Evolutionary conservation across 2,888 invertebrate species (phyloP), one percentile per base, ranked within the genome.

Genomic region (Eupithecia exiguata): DNA sequence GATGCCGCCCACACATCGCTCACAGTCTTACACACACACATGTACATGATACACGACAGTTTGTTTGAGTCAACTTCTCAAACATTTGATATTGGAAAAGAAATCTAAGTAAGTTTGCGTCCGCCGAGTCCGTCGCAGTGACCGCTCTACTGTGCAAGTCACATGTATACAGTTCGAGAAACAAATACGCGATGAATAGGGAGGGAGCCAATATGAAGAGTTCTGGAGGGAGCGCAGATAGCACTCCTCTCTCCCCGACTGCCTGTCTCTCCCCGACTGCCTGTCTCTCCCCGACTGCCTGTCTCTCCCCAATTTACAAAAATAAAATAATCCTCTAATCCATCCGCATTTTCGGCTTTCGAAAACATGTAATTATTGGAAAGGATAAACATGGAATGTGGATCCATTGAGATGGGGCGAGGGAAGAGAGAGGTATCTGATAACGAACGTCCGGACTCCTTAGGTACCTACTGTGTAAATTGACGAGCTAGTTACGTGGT

Each of bases 381-480:
- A 72, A 76, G 61, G 46, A 49, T 70, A 70, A 66, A 78, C 75
- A 77, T 78, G 75, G 72, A 74, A 74, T 74, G n/a, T n/a, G 46
- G 71, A 71, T 75, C 74, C 69, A 72, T 74, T 78, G 43, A 66
- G 53, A 73, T 68, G 69, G 36, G 65, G 72, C 0, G 18, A 46
- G 46, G 46, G 18, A 46, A n/a, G 66, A 67, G 66, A 46, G n/a
- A 72, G 71, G 69, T 67, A 72, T 74, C 71, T 73, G 73, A 71
- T 62, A 71, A 69, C 53, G 74, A 77, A 58, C 74, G 58, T 74
- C 74, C 74, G 69, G 70, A 72, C 30, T 43, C 62, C 61, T 71
- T 16, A 12, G 12, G 40, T 40, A 14, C 30, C 30, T 76, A 71
- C n/a, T n/a, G n/a, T n/a, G n/a, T 75, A 78, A 71, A 76, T 58